These are phyloP conservation scores for Urocitellus parryii DNA, from an alignment of 2,113 vertebrate genomes.

Conservation along the genomic window DNA sequence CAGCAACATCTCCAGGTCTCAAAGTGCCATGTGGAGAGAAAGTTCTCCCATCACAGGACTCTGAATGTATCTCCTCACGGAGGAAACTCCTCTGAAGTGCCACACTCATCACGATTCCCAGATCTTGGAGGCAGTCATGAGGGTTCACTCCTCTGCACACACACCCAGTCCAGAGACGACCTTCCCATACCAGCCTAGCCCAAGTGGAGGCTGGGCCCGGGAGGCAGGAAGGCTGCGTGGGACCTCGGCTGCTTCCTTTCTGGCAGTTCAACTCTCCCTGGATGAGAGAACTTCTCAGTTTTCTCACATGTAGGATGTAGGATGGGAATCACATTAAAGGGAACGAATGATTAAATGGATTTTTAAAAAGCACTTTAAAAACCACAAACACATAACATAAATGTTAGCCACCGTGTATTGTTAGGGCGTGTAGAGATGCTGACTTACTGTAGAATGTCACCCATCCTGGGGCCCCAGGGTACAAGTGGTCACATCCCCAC, in stretches of 20 bases:
- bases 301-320: neutral
- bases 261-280: too few relatives aligned
- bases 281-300: neutral
- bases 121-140: neutral
- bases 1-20: neutral
- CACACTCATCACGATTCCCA: slow-evolving; percentile 28
- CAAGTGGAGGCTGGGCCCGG: too few relatives aligned
- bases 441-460: neutral
- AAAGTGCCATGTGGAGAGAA: neutral
- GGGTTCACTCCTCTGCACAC: neutral
- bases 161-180: too few relatives aligned
- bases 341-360: neutral
- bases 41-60: neutral
- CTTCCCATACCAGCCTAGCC: too few relatives aligned
- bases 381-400: neutral
- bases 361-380: neutral
- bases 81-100: neutral
- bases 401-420: neutral
- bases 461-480: too few relatives aligned
- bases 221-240: too few relatives aligned
- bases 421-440: neutral
- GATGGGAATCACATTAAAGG: neutral
- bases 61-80: neutral
- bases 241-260: too few relatives aligned
- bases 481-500: too few relatives aligned